Percentiles rank a stretch among this genome's conserved stretches.
phyloP scores from a whole-genome alignment of 64 coral and sea anemone genomes.

The Pocillopora damicornis region DNA sequence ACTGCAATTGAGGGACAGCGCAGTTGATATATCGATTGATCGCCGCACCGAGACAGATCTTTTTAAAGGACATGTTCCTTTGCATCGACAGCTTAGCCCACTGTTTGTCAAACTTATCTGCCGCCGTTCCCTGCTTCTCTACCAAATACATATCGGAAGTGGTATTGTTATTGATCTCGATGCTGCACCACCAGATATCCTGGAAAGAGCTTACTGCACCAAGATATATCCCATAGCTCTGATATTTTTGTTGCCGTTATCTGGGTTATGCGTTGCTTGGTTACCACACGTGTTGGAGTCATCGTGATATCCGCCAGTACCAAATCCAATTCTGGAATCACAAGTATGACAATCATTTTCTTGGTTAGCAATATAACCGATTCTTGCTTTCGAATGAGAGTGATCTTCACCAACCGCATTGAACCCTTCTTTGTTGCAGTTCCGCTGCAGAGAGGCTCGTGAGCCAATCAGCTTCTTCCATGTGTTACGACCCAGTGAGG shows the following conservation, averaged over 20 bases:
- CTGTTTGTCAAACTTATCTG: no score
- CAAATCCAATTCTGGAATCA: not conserved
- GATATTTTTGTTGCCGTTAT: not conserved
- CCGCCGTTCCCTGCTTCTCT: no score
- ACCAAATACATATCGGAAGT: no score
- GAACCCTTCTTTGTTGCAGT: not conserved
- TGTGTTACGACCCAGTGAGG: not conserved
- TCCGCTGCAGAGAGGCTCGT: not conserved
- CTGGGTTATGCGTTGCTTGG: not conserved
- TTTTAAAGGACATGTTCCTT: no score
- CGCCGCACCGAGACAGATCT: no score
- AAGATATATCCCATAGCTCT: not conserved
- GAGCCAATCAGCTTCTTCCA: not conserved
- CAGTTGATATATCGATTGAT: no score
- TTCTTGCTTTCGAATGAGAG: not conserved
- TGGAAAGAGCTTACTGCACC: not conserved
- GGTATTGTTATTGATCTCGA: no score
- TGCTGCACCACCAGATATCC: no score
- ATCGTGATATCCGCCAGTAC: not conserved
- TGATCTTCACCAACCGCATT: not conserved
- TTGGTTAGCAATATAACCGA: not conserved
- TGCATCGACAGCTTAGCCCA: no score
- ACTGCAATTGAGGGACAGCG: no score
- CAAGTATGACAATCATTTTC: not conserved
- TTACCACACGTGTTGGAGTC: not conserved